Evolutionary conservation across 2,797 vertebrate species (phyloP).

Genomic region (Sciaenops ocellatus): DNA sequence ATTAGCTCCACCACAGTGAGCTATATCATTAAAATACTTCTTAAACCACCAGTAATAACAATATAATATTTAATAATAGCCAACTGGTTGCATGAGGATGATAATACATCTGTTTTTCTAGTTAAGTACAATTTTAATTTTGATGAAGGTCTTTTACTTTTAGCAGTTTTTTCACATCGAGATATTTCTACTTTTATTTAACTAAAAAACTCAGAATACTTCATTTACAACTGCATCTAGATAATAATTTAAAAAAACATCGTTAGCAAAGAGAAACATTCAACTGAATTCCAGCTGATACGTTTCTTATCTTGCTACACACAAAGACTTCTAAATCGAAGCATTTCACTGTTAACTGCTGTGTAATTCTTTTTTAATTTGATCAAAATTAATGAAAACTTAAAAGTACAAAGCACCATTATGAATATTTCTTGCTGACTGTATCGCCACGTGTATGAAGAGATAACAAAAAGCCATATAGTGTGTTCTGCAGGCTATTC

Average conservation of each 20-base stretch:
- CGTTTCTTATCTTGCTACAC: neutral
- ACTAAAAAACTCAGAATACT: neutral
- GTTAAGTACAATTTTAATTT: neutral
- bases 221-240: neutral
- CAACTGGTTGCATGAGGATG: neutral
- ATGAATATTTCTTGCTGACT: conserved; percentile 25
- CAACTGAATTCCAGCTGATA: neutral
- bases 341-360: neutral
- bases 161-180: neutral
- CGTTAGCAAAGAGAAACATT: neutral
- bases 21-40: neutral
- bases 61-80: neutral
- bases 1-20: neutral
- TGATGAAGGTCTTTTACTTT: neutral
- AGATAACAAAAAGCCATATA: conserved; percentile 64
- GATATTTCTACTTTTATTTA: neutral
- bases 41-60: neutral
- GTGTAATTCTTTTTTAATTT: conserved; percentile 8
- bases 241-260: neutral
- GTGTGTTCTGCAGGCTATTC: conserved; percentile 67
- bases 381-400: conserved; percentile 26
- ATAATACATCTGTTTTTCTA: neutral
- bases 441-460: conserved; percentile 53
- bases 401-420: conserved; percentile 22
- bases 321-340: neutral